Evolutionary conservation across 2,888 invertebrate species (phyloP).

Genomic region (Cataglyphis livida): DNA sequence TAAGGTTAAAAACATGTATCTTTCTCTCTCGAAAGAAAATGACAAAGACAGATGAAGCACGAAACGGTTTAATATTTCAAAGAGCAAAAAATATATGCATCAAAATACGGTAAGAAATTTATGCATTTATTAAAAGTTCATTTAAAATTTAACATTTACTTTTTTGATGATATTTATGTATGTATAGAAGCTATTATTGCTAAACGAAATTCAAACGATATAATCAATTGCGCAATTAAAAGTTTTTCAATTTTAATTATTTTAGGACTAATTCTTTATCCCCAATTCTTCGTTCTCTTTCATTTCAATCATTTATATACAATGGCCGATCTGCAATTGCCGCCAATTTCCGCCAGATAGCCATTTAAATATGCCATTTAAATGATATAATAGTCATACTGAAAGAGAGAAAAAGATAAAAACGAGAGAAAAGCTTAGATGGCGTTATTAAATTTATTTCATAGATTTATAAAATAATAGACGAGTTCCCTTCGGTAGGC

Average conservation of each 20-base stretch:
- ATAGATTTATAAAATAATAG: no score
- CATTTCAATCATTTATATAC: no score
- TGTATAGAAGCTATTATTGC: no score
- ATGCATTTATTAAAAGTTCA: not conserved
- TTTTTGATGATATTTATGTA: not conserved
- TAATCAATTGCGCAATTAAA: not conserved
- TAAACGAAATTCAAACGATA: not conserved
- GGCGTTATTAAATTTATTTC: no score
- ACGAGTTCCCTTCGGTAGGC: no score
- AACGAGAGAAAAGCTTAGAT: no score
- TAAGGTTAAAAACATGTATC: not conserved
- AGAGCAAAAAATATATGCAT: not conserved
- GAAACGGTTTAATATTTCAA: not conserved
- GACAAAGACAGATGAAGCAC: not conserved
- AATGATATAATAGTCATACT: no score
- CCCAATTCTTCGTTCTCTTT: no score
- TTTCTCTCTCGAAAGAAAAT: not conserved
- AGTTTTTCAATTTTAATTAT: not conserved
- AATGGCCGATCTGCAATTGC: no score
- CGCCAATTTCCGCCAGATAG: no score
- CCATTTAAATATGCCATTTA: no score
- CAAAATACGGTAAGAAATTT: not conserved
- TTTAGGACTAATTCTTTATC: not conserved
- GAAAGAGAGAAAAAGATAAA: no score
- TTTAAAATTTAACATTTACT: not conserved